Conservation (phyloP, 2,113 vertebrate species). For the Chlorodrepanis virens region DNA sequence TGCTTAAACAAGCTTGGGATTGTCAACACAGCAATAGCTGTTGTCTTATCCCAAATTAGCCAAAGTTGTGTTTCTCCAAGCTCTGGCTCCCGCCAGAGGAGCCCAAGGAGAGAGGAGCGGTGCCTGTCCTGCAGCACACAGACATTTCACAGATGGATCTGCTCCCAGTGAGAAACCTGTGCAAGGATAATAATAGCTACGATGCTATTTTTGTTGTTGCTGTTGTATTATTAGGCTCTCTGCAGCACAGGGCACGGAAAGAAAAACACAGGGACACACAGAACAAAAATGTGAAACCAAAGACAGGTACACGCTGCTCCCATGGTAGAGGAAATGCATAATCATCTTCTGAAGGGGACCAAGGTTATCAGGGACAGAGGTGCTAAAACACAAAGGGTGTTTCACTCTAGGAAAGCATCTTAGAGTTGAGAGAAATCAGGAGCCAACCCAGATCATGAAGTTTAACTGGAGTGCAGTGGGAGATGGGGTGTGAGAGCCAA, state of each 20-base stretch:
- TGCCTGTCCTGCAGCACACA: fast-evolving
- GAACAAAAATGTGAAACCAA: background rate
- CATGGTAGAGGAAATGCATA: fast-evolving
- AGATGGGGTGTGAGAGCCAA: background rate
- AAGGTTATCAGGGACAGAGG: background rate
- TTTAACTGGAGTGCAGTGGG: background rate
- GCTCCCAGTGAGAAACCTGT: background rate
- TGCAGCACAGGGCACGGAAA: background rate
- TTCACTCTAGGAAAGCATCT: background rate
- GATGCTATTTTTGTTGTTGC: background rate
- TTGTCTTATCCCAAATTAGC: background rate
- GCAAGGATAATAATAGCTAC: background rate
- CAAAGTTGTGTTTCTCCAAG: background rate
- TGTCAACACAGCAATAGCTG: background rate
- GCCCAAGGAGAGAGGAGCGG: background rate
- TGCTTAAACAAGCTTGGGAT: background rate
- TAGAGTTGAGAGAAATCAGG: background rate
- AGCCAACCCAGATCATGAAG: background rate
- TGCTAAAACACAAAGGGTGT: background rate
- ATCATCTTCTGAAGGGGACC: background rate
- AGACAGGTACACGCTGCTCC: background rate
- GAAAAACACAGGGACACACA: background rate
- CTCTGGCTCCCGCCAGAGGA: background rate
- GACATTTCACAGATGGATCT: background rate
- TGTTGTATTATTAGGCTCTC: background rate